Evolutionary conservation across 2,888 invertebrate genomes (phyloP).

Genomic region (Cancer borealis): DNA sequence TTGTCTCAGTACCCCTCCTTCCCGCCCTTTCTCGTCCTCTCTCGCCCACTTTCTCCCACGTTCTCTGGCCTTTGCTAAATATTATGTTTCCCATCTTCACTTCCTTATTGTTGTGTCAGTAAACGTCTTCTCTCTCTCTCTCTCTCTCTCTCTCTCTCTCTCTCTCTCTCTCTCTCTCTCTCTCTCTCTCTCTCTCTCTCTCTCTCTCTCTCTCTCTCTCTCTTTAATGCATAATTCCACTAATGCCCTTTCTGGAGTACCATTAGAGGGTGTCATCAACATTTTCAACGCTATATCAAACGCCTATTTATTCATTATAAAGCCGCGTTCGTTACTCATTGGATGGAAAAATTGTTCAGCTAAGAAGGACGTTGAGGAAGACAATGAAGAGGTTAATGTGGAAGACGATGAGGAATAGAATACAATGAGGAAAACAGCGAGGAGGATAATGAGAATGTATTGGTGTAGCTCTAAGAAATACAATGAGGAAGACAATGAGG

Average conservation of each 20-base stretch:
- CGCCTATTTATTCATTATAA: background rate
- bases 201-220: background rate
- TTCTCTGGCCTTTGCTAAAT: background rate
- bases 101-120: background rate
- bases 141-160: background rate
- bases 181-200: conserved; percentile 15
- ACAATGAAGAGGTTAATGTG: background rate
- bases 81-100: background rate
- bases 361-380: background rate
- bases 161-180: background rate
- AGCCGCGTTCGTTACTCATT: background rate
- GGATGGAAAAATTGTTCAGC: background rate
- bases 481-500: too few species aligned
- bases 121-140: background rate
- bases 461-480: too few species aligned
- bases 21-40: background rate
- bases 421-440: too few species aligned
- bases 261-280: background rate
- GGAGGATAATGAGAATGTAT: too few species aligned
- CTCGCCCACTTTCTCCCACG: background rate
- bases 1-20: too few species aligned
- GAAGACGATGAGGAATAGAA: too few species aligned
- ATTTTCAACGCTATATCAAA: background rate
- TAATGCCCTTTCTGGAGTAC: background rate
- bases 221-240: background rate